A percentile compares a stretch with the other conserved stretches of the same genome.
phyloP scores from a whole-genome alignment of 2,113 vertebrate genomes.

The Pycnonotus jocosus region DNA sequence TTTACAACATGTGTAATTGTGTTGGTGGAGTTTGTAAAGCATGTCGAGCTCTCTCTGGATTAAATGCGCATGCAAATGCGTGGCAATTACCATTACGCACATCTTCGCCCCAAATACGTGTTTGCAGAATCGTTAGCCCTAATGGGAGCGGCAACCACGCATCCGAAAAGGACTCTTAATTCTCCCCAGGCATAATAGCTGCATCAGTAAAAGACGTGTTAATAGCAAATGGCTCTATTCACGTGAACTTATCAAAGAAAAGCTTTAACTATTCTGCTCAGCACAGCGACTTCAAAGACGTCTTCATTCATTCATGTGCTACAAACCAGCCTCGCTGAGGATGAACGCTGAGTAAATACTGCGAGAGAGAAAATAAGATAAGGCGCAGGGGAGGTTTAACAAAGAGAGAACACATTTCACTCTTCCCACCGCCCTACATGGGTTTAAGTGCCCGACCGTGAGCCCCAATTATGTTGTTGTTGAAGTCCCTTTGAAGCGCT shows the following conservation, averaged over 20 bases:
- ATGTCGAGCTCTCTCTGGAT: background rate
- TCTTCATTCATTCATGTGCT: background rate
- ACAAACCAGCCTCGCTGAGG: background rate
- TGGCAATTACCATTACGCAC: background rate
- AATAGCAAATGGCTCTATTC: conserved; percentile 22
- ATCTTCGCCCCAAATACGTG: background rate
- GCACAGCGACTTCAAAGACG: background rate
- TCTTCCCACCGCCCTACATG: background rate
- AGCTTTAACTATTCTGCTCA: background rate
- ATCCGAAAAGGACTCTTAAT: background rate
- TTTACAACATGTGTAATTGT: conserved; percentile 18
- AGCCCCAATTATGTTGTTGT: background rate
- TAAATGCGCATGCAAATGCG: background rate
- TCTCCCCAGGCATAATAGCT: background rate
- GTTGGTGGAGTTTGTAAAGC: background rate
- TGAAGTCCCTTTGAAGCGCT: conserved; percentile 35
- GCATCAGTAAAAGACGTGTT: background rate
- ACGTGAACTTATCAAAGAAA: background rate
- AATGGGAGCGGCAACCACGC: background rate
- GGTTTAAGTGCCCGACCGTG: conserved; percentile 39
- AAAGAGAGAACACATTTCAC: conserved; percentile 8
- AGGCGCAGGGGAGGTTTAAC: background rate
- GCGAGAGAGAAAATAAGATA: conserved; percentile 27
- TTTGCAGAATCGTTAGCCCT: background rate
- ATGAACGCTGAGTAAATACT: conserved; percentile 5